Evolutionary conservation across 2,797 vertebrate genomes (phyloP), one percentile per base, ranked within the genome.

Genomic region (Chiloscyllium punctatum): DNA sequence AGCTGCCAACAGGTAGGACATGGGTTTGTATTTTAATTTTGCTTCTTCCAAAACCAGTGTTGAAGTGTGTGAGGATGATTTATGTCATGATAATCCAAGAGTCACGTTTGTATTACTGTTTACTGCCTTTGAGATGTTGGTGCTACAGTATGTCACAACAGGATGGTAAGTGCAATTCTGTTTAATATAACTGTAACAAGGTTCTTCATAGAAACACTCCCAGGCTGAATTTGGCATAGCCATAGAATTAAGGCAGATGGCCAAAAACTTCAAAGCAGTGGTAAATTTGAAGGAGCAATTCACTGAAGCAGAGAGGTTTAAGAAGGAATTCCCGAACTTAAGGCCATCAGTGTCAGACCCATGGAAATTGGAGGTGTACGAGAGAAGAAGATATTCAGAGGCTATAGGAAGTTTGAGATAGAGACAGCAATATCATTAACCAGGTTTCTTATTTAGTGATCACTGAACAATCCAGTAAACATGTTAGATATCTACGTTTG

Each of bases 21-120:
- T 68, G 88, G 82, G 88, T 91, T 91, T 91, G 88, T 91, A 91
- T 91, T 66, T 91, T 91, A 48, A 48, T 1, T 57, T 30, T n/a
- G 71, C 30, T 90, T 62, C 53, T n/a, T 90, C n/a, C 88, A 90
- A 33, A 30, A 90, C 30, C 15, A n/a, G 9, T 91, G 21, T 23
- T 48, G 25, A n/a, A 77, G 84, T 23, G 86, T 3, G 13, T 15
- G 30, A 16, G 5, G 27, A 30, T 30, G 15, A 27, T 37, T 66
- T 91, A n/a, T 91, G 33, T 66, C 53, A 30, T 91, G 25, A 30
- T 21, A n/a, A n/a, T 66, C 42, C n/a, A 37, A 21, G 15, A 15
- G 1, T 66, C 6, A 5, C 33, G 7, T 62, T 33, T 91, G 33
- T 30, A 18, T 90, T 27, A 66, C 16, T 91, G 30, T 9, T 87